Evolutionary conservation across 2,888 invertebrate species (phyloP).

Genomic region (Apotomis betuletana): DNA sequence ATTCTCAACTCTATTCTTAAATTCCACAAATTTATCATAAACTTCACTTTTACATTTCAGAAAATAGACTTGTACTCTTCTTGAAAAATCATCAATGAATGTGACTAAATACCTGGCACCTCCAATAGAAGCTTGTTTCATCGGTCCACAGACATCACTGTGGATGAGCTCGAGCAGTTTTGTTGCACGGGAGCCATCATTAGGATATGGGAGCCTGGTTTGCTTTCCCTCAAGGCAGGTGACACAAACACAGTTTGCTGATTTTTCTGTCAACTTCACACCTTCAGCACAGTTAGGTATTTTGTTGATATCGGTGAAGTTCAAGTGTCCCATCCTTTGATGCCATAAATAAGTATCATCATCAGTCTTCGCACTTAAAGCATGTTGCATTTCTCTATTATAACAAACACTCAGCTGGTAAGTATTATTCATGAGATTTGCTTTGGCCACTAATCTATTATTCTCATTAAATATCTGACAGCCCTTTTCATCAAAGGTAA

Average conservation of each 20-base stretch:
- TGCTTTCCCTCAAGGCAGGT: slow-evolving; percentile 44
- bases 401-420: slow-evolving; percentile 37
- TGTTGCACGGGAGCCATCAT: slow-evolving; percentile 35
- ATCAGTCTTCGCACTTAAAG: slow-evolving; percentile 18
- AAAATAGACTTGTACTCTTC: slow-evolving; percentile 15
- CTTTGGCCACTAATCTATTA: slow-evolving; percentile 29
- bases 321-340: slow-evolving; percentile 42
- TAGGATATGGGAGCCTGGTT: slow-evolving; percentile 38
- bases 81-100: slow-evolving; percentile 28
- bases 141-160: slow-evolving; percentile 29
- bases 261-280: slow-evolving; percentile 32
- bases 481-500: slow-evolving; percentile 38
- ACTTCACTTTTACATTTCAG: slow-evolving; percentile 20
- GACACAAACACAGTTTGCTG: slow-evolving; percentile 28
- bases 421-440: slow-evolving; percentile 41
- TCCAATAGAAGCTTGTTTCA: slow-evolving; percentile 21
- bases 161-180: slow-evolving; percentile 29
- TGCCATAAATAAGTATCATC: slow-evolving; percentile 38
- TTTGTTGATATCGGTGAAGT: slow-evolving; percentile 39
- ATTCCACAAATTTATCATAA: slow-evolving; percentile 14
- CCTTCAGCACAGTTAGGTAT: slow-evolving; percentile 32
- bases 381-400: slow-evolving; percentile 13
- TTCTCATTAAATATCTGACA: slow-evolving; percentile 30
- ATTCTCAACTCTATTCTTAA: slow-evolving; percentile 16
- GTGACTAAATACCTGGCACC: slow-evolving; percentile 30